phyloP scores from a whole-genome alignment of 2,113 vertebrate genomes.

The Meles meles region DNA sequence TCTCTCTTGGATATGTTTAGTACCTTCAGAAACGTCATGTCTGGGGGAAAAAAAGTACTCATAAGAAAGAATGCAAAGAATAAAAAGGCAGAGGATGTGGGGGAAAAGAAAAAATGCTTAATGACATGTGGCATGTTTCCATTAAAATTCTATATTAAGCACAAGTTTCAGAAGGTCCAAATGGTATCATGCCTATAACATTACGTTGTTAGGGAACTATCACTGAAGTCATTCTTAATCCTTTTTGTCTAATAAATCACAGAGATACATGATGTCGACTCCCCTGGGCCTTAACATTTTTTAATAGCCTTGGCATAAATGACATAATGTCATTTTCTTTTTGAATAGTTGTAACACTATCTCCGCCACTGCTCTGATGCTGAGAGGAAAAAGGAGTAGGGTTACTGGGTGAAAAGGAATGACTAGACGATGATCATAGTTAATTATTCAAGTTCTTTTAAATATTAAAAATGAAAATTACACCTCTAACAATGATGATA shows the following conservation, averaged over 20 bases:
- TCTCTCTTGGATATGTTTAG: background rate
- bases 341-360: background rate
- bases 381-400: background rate
- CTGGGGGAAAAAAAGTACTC: slow-evolving; percentile 8
- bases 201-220: too few relatives aligned
- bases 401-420: background rate
- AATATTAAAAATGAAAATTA: background rate
- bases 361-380: background rate
- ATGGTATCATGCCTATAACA: background rate
- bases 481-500: background rate
- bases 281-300: background rate
- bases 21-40: slow-evolving; percentile 21
- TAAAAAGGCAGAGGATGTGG: background rate
- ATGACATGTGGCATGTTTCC: background rate
- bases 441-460: background rate
- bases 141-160: background rate
- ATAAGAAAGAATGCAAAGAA: background rate
- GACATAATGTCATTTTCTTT: background rate
- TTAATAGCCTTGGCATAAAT: background rate
- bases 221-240: background rate
- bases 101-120: background rate
- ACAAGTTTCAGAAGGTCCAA: background rate
- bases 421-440: background rate
- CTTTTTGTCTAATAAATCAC: background rate
- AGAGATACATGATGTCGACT: background rate